Conservation (phyloP, 2,113 vertebrate species). For the Cisticola juncidis region DNA sequence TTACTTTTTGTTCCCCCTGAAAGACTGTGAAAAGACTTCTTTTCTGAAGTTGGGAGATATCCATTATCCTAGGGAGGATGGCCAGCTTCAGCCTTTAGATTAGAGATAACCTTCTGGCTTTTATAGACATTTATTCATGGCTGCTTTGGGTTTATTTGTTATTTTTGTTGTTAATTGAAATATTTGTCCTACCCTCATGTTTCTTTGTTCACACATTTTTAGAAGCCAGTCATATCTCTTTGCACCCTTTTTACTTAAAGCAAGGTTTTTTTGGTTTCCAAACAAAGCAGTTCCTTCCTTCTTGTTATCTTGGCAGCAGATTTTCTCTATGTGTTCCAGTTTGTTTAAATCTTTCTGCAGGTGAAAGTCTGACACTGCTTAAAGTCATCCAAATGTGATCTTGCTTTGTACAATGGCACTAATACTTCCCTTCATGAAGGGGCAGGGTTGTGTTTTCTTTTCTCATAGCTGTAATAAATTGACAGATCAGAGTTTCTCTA, state of each 20-base stretch:
- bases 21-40: neutral
- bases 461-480: neutral
- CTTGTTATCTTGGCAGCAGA: neutral
- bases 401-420: neutral
- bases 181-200: neutral
- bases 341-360: neutral
- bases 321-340: neutral
- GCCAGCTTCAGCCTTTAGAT: neutral
- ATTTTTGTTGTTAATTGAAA: neutral
- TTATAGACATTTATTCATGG: neutral
- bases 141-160: neutral
- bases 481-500: neutral
- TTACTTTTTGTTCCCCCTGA: neutral
- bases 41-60: neutral
- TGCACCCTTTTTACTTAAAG: neutral
- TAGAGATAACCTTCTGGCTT: neutral
- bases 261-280: neutral
- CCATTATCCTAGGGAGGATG: neutral
- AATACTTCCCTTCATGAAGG: neutral
- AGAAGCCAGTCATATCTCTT: neutral
- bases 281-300: neutral
- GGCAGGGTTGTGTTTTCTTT: neutral
- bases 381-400: neutral
- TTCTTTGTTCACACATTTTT: neutral
- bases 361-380: neutral